Percentiles rank a stretch among this genome's conserved stretches.
These are phyloP conservation scores for Meandrina meandrites DNA, from an alignment of 92 coral and sea anemone genomes.

Conservation along the genomic window DNA sequence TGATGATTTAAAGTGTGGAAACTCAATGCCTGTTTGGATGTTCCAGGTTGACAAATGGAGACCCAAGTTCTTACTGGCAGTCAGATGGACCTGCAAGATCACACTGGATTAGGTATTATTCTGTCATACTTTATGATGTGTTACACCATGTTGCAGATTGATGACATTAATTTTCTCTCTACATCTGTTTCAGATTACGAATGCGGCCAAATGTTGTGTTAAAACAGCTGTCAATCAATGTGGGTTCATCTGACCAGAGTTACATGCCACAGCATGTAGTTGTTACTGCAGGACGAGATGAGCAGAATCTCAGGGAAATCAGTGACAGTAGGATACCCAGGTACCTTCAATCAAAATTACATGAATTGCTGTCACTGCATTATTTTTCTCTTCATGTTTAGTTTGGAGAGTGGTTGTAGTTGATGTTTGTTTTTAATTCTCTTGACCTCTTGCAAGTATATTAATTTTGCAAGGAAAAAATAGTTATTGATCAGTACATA, in stretches of 20 bases:
- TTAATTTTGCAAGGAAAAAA: no score
- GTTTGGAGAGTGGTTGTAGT: no score
- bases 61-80: conserved; percentile 95
- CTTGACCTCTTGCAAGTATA: no score
- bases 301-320: conserved; percentile 89
- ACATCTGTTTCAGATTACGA: conserved; percentile 57
- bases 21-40: not conserved
- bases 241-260: conserved; percentile 97
- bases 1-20: not conserved
- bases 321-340: conserved; percentile 95
- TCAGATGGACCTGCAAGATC: conserved; percentile 99
- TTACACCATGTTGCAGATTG: not conserved
- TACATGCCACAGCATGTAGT: conserved; percentile 99
- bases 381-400: no score
- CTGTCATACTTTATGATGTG: not conserved
- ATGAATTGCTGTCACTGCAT: no score
- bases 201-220: conserved; percentile 98
- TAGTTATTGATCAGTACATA: no score
- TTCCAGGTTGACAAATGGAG: conserved; percentile 86
- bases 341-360: conserved; percentile 7
- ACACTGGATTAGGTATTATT: conserved; percentile 92
- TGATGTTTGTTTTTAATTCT: no score
- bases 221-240: conserved; percentile 93
- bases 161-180: not conserved
- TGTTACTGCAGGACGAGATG: conserved; percentile 95